Conservation (phyloP, 2,113 vertebrate species). For the Tamias sibiricus region DNA sequence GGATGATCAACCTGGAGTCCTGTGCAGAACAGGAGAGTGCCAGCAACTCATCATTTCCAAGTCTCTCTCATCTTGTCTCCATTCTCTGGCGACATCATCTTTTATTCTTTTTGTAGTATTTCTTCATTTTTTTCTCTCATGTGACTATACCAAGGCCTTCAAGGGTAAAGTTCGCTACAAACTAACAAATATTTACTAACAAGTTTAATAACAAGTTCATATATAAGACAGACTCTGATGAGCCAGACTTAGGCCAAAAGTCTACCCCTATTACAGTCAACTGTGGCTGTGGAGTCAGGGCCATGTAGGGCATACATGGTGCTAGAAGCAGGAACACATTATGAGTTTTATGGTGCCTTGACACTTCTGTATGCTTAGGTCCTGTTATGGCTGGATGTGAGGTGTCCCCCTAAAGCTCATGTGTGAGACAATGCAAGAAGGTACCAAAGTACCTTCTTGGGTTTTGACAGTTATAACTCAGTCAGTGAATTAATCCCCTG, state of each 20-base stretch:
- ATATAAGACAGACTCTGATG: not conserved
- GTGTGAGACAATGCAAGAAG: too few species aligned
- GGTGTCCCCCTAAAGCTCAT: too few species aligned
- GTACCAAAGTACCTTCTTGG: too few species aligned
- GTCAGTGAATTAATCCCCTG: too few species aligned
- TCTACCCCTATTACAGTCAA: not conserved
- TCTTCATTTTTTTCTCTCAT: not conserved
- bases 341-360: not conserved
- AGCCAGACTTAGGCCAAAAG: not conserved
- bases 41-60: not conserved
- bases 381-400: too few species aligned
- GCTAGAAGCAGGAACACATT: not conserved
- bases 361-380: not conserved
- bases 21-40: not conserved
- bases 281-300: not conserved
- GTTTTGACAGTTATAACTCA: too few species aligned
- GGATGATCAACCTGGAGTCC: not conserved
- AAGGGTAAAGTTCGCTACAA: not conserved
- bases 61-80: not conserved
- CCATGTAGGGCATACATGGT: not conserved
- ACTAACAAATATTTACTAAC: not conserved
- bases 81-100: not conserved
- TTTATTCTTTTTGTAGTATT: not conserved
- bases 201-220: too few species aligned
- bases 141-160: not conserved